phyloP scores from a whole-genome alignment of 2,113 vertebrate genomes.

The Xerus inauris region DNA sequence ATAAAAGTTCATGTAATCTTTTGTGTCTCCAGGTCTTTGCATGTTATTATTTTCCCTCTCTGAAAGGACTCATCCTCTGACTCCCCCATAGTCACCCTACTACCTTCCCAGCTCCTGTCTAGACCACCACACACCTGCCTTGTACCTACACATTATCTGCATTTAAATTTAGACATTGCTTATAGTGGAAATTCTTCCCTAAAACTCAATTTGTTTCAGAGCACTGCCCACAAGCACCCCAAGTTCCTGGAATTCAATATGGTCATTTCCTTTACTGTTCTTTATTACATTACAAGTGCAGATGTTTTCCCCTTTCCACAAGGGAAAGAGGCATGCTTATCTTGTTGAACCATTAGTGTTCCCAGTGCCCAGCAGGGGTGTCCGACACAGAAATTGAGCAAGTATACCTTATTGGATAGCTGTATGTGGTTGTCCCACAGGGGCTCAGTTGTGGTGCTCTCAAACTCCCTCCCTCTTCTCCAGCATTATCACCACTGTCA shows the following conservation, averaged over 20 bases:
- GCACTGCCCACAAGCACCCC: background rate
- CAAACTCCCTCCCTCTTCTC: background rate
- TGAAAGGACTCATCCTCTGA: background rate
- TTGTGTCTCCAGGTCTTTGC: background rate
- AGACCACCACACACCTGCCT: no score
- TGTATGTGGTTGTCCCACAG: no score
- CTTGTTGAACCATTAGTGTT: background rate
- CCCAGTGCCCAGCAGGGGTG: background rate
- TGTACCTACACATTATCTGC: background rate
- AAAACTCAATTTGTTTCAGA: background rate
- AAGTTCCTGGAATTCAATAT: background rate
- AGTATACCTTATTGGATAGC: background rate
- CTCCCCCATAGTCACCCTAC: no score
- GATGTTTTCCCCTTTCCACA: background rate
- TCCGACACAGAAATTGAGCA: background rate
- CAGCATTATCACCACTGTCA: background rate
- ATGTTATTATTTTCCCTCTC: background rate
- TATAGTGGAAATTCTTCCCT: background rate
- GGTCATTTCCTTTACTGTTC: background rate
- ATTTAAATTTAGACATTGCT: background rate
- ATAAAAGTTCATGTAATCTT: background rate
- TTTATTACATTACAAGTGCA: background rate
- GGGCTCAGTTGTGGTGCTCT: fast-evolving
- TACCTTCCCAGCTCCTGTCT: no score
- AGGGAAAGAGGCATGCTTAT: background rate